Conservation (phyloP, 2,113 vertebrate species). For the Mobula birostris region DNA sequence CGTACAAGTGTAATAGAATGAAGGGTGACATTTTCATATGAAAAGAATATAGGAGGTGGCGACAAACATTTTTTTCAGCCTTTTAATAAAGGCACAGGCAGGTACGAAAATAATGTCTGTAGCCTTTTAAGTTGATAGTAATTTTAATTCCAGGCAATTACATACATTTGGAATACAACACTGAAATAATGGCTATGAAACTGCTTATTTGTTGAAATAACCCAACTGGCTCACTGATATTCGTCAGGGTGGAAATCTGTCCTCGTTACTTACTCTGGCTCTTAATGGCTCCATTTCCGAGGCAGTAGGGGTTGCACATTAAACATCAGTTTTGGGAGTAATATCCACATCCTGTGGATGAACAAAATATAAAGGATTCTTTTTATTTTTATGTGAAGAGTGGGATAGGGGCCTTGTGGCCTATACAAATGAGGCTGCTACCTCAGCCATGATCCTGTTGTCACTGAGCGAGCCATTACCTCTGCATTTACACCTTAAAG, state of each 20-base stretch:
- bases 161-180: too few relatives aligned
- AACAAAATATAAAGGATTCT: neutral
- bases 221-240: too few relatives aligned
- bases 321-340: too few relatives aligned
- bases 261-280: too few relatives aligned
- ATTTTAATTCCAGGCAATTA: too few relatives aligned
- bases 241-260: too few relatives aligned
- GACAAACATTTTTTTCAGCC: neutral
- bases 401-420: neutral
- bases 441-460: neutral
- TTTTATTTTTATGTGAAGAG: neutral
- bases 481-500: neutral
- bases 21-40: neutral
- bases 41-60: neutral
- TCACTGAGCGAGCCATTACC: neutral
- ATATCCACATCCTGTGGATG: too few relatives aligned
- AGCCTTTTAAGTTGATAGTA: neutral
- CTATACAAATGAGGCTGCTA: neutral
- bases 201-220: too few relatives aligned
- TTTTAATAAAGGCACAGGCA: neutral
- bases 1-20: too few relatives aligned
- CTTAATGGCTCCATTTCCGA: too few relatives aligned
- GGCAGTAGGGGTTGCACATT: too few relatives aligned
- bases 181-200: too few relatives aligned
- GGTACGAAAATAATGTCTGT: neutral